A percentile compares a stretch with the other conserved stretches of the same genome.
These are phyloP conservation scores for Tanypteryx hageni DNA, from an alignment of 2,888 invertebrate species.

Conservation along the genomic window DNA sequence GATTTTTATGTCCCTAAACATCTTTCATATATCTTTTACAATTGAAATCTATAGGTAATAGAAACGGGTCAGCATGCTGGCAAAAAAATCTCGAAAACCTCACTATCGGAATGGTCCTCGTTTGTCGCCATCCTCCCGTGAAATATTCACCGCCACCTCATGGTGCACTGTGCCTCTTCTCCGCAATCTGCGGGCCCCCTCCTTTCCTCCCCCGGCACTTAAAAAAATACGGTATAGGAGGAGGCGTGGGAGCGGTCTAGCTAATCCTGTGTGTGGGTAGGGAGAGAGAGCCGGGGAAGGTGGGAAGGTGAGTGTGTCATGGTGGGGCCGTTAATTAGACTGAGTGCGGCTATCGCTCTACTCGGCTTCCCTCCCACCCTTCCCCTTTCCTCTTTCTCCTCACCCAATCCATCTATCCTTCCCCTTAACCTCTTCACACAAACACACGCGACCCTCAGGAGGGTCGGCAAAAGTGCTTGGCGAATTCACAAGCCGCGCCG, in stretches of 20 bases:
- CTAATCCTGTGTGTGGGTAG: no score
- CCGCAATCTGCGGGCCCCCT: not conserved
- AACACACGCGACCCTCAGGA: not conserved
- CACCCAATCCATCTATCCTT: not conserved
- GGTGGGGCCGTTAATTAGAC: no score
- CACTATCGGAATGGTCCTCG: not conserved
- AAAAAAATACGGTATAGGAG: no score
- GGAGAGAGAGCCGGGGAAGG: no score
- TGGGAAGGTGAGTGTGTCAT: no score
- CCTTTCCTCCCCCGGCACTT: not conserved
- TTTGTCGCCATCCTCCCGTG: not conserved
- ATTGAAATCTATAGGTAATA: no score
- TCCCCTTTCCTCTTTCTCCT: not conserved
- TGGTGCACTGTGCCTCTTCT: not conserved
- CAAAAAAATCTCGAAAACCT: no score
- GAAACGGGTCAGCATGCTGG: no score
- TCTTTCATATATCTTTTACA: no score
- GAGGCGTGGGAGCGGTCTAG: no score
- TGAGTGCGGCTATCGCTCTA: not conserved
- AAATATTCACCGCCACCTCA: conserved; percentile 3
- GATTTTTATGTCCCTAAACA: no score
- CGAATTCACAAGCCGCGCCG: no score
- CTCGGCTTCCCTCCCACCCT: not conserved
- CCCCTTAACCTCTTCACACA: not conserved
- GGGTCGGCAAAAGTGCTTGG: not conserved